phyloP scores from a whole-genome alignment of 1,140 invertebrate species.

The Nephila pilipes region DNA sequence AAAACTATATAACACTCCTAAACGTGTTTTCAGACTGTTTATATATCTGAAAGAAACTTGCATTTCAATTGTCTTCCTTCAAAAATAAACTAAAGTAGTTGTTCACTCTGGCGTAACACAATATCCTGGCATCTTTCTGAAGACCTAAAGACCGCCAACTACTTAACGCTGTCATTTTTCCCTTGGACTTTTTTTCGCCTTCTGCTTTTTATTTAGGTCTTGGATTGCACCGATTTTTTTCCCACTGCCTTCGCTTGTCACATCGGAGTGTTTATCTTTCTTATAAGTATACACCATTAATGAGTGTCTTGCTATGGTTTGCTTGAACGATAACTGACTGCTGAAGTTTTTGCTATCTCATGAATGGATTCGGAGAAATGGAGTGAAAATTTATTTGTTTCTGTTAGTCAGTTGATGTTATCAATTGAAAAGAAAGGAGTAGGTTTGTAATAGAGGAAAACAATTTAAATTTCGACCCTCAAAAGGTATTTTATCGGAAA shows the following conservation, averaged over 20 bases:
- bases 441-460: no score
- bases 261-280: conserved; percentile 33
- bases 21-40: background rate
- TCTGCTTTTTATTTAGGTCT: conserved; percentile 4
- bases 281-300: conserved; percentile 14
- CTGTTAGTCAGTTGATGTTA: background rate
- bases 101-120: background rate
- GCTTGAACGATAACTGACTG: background rate
- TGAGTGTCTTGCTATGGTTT: background rate
- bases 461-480: no score
- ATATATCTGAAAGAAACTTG: background rate
- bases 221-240: conserved; percentile 7
- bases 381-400: background rate
- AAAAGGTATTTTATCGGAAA: no score
- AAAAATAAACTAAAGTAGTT: background rate
- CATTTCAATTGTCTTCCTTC: background rate
- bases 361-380: background rate
- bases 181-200: no score
- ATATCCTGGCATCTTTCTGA: background rate
- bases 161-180: conserved; percentile 32
- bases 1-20: background rate
- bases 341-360: background rate
- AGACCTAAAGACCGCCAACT: background rate
- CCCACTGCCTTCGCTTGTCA: background rate
- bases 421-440: no score